These are phyloP conservation scores for Machimus atricapillus DNA, from an alignment of 2,888 invertebrate species.

Conservation along the genomic window DNA sequence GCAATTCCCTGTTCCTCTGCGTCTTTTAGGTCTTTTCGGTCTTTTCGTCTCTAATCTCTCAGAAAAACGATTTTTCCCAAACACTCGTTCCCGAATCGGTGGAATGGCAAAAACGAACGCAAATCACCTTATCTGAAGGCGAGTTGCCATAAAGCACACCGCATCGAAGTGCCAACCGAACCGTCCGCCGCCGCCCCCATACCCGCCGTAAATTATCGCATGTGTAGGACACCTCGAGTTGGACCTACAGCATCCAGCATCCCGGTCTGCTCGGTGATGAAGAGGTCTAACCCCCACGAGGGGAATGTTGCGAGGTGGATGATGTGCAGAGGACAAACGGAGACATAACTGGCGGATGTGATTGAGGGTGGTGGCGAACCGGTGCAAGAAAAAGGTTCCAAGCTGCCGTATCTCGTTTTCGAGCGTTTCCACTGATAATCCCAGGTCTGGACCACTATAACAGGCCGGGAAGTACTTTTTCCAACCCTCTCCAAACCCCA, in stretches of 20 bases:
- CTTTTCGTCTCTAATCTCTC: constrained; percentile 32
- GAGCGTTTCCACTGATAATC: background rate
- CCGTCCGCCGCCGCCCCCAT: background rate
- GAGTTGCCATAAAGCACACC: constrained; percentile 47
- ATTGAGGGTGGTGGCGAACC: background rate
- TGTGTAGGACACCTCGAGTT: background rate
- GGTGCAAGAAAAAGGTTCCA: background rate
- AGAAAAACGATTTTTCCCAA: constrained; percentile 37
- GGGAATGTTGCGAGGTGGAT: background rate
- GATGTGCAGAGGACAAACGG: constrained; percentile 27
- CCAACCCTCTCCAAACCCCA: no score
- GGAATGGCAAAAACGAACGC: constrained; percentile 47
- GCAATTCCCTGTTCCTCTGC: background rate
- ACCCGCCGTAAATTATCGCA: constrained; percentile 46
- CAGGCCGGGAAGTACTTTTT: background rate
- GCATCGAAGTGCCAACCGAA: constrained; percentile 48
- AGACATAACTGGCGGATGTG: constrained; percentile 23
- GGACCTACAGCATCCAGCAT: background rate
- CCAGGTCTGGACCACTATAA: constrained; percentile 4
- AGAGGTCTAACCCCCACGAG: background rate
- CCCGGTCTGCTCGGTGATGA: background rate
- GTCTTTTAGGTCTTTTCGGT: constrained; percentile 2
- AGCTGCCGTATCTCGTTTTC: constrained; percentile 21
- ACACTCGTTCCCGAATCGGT: constrained; percentile 41
- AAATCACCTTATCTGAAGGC: constrained; percentile 48